These are phyloP conservation scores for Cassiopea andromeda DNA, from an alignment of 30 jellyfish, hydroid and myxozoan genomes.

Conservation along the genomic window DNA sequence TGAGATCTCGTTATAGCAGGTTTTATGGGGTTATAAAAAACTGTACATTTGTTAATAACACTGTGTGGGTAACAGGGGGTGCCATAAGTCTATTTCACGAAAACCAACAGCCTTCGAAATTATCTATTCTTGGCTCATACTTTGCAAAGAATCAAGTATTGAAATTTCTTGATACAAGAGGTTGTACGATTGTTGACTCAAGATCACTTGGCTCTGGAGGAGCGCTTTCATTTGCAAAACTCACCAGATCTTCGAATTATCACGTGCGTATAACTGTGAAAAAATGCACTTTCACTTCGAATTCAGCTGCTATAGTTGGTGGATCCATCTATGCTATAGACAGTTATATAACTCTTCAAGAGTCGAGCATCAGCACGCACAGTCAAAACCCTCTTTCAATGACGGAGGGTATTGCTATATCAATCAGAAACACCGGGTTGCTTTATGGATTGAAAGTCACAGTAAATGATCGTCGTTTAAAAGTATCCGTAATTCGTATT, in stretches of 20 bases:
- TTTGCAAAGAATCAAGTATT: background rate
- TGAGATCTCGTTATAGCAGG: background rate
- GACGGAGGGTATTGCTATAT: background rate
- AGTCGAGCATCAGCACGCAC: slow-evolving; percentile 1
- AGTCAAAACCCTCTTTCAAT: background rate
- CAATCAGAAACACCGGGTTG: background rate
- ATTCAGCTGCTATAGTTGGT: background rate
- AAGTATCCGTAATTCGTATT: background rate
- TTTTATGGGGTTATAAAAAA: background rate
- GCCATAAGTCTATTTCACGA: background rate
- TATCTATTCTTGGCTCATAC: background rate
- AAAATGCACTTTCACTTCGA: background rate
- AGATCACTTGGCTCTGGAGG: background rate
- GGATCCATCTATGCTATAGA: slow-evolving; percentile 5
- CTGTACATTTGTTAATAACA: background rate
- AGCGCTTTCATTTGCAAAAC: background rate
- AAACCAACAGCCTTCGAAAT: background rate
- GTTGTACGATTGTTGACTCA: background rate
- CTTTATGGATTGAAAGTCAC: background rate
- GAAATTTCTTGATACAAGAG: background rate
- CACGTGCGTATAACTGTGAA: background rate
- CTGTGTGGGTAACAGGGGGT: background rate
- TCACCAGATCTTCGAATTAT: background rate
- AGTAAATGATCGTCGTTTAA: background rate
- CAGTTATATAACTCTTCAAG: background rate